These are phyloP conservation scores for Apogon hyalosoma DNA, from an alignment of 2,797 vertebrate genomes.

Conservation along the genomic window DNA sequence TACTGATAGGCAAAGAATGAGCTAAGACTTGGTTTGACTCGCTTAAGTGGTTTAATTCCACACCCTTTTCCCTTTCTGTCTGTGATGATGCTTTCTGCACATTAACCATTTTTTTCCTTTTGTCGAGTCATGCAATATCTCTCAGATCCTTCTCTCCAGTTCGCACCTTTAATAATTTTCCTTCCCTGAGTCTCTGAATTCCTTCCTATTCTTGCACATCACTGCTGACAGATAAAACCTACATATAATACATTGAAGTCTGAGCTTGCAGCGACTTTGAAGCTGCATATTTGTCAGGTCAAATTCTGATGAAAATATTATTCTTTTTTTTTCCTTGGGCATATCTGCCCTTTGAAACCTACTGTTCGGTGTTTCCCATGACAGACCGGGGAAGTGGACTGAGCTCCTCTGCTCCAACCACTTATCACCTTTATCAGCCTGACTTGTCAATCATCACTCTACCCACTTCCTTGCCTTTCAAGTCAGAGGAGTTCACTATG, in stretches of 20 bases:
- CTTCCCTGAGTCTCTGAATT: conserved; percentile 24
- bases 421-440: conserved; percentile 19
- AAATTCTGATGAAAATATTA: conserved; percentile 74
- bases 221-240: conserved; percentile 59
- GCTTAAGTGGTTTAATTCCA: conserved; percentile 22
- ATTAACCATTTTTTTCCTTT: conserved; percentile 36
- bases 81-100: conserved; percentile 6
- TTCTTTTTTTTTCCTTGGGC: conserved; percentile 46
- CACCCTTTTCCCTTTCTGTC: conserved; percentile 13
- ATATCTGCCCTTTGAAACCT: conserved; percentile 70
- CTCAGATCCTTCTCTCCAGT: conserved; percentile 13
- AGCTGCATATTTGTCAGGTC: conserved; percentile 61
- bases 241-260: conserved; percentile 69
- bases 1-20: conserved; percentile 5
- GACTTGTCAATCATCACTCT: conserved; percentile 29
- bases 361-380: conserved; percentile 57
- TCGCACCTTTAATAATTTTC: conserved; percentile 12
- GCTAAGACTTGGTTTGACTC: conserved; percentile 28
- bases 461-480: conserved; percentile 19
- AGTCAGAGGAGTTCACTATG: conserved; percentile 16
- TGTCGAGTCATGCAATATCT: conserved; percentile 32
- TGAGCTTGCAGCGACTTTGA: conserved; percentile 65
- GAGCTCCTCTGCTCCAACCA: conserved; percentile 42
- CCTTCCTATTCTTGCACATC: conserved; percentile 42
- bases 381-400: conserved; percentile 38